Base-by-base conservation (phyloP, 1,140 invertebrate genomes). In the Armadillidium nasatum region DNA sequence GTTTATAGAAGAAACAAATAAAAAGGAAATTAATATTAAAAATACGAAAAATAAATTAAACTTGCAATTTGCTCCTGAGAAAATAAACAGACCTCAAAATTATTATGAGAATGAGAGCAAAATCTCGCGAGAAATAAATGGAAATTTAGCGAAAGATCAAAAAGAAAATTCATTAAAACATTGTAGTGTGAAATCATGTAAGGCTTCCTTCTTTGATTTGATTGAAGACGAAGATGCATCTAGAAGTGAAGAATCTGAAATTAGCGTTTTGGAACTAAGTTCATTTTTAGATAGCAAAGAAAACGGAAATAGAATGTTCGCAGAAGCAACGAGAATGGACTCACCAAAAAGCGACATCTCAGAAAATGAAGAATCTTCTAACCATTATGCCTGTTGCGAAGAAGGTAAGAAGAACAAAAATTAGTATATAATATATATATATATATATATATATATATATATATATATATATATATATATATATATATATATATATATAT, bases 11-110 rank as follows among this genome's bases (percentile, higher is more conserved):
- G 9, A 15, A 15, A 10, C 46, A 50, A 50, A 50, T 15, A 50
- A 50, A n/a, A 50, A 10, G 46, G 78, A 79, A 70, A 54, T 79
- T 7, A 79, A 76, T 66, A 70, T 79, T 13, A 79, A 79, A 70
- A 79, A 79, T 44, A 79, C 78, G 0, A 79, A 79, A 67, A 79
- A 79, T 54, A 76, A 73, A n/a, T 68, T 79, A 19, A 79, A 79
- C 67, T 60, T 79, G 19, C 78, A 79, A 9, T 74, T 79, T 44
- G 78, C 75, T 0, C 78, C 78, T 10, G 78, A 79, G 21, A 79
- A 79, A 50, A 76, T 79, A 4, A 79, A 79, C 44, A 70, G 74
- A 66, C 78, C 78, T 13, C 72, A 72, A 33, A 44, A 73, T 7
- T 66, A 79, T 44, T 76, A 73, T 11, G 71, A 76, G n/a, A 10